A percentile compares a stretch with the other conserved stretches of the same genome.
Evolutionary conservation across 2,797 vertebrate genomes (phyloP).

Genomic region (Alfaro cultratus): DNA sequence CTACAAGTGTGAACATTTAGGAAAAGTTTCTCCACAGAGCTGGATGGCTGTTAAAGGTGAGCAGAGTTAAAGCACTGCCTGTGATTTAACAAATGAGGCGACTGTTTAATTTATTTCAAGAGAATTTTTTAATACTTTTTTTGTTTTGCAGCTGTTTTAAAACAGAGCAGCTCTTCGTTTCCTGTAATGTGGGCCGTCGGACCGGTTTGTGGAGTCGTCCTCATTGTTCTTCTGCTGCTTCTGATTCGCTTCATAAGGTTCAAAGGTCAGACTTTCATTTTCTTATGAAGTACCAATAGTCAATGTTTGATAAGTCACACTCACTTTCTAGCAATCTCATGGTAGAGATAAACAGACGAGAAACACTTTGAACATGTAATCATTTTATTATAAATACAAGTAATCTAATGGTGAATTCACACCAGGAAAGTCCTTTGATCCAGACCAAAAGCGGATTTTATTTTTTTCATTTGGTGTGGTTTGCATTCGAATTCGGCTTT

Average conservation of each 20-base stretch:
- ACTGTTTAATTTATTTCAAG: no score
- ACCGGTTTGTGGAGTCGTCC: background rate
- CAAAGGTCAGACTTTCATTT: conserved; percentile 29
- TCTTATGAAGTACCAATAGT: background rate
- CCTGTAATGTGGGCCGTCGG: background rate
- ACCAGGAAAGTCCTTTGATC: no score
- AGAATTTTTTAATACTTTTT: background rate
- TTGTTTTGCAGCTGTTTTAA: background rate
- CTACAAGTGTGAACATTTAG: background rate
- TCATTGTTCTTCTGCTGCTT: conserved; percentile 16
- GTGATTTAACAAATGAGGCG: no score
- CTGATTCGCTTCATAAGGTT: background rate
- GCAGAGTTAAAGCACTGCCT: no score
- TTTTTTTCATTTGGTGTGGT: no score
- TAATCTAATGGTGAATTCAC: no score
- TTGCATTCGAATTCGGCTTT: no score
- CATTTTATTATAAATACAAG: background rate
- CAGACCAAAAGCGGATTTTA: no score
- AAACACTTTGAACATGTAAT: background rate
- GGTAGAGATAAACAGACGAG: background rate
- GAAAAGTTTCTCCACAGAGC: conserved; percentile 12
- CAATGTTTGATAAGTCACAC: background rate
- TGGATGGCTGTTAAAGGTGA: conserved; percentile 33
- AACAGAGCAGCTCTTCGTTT: background rate
- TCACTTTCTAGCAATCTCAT: background rate